Conservation (phyloP, 2,888 invertebrate species). For the Oligia fasciuncula region DNA sequence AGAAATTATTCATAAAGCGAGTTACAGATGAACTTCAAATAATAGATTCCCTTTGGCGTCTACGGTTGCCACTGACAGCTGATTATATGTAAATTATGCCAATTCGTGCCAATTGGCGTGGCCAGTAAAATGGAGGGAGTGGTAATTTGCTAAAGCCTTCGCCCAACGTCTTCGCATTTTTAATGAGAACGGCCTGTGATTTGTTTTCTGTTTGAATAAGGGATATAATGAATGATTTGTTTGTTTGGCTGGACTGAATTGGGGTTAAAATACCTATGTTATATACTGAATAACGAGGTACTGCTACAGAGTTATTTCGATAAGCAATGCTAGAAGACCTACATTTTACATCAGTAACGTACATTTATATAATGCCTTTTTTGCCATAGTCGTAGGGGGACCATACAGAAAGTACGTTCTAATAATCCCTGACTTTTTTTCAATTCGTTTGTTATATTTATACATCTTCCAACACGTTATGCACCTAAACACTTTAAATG, state of each 20-base stretch:
- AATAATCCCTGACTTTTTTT: too few relatives aligned
- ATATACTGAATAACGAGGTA: not conserved
- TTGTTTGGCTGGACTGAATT: slow-evolving; percentile 11
- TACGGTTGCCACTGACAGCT: slow-evolving; percentile 71
- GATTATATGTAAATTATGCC: slow-evolving; percentile 74
- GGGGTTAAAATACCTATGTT: not conserved
- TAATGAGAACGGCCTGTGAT: slow-evolving; percentile 62
- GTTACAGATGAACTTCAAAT: slow-evolving; percentile 72
- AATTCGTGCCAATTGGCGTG: slow-evolving; percentile 69
- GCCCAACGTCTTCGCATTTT: slow-evolving; percentile 61
- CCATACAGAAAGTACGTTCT: too few relatives aligned
- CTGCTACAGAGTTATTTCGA: not conserved
- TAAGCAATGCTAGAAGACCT: not conserved
- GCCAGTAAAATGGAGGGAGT: slow-evolving; percentile 58
- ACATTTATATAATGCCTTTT: not conserved
- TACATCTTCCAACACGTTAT: not conserved
- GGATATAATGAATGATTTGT: slow-evolving; percentile 32
- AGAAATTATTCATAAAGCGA: slow-evolving; percentile 69
- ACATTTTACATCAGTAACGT: not conserved
- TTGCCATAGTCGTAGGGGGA: too few relatives aligned
- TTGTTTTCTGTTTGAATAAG: slow-evolving; percentile 57
- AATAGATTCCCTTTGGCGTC: slow-evolving; percentile 70
- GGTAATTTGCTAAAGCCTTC: slow-evolving; percentile 62
- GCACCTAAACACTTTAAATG: not conserved
- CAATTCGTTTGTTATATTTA: not conserved